Evolutionary conservation across 2,113 vertebrate genomes (phyloP).

Genomic region (Crotalus helleri): DNA sequence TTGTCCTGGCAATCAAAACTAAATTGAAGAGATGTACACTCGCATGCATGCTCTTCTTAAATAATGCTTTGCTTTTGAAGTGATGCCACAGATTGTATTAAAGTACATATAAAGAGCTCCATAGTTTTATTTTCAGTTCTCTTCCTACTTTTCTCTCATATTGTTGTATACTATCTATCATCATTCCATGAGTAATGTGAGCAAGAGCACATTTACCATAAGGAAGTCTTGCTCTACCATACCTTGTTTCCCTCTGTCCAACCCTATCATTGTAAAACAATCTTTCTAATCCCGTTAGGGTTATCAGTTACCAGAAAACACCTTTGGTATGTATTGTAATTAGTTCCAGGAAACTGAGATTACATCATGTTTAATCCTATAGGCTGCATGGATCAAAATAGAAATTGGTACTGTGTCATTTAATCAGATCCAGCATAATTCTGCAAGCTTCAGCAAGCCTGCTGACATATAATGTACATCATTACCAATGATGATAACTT

Average conservation of each 20-base stretch:
- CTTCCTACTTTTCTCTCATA: not conserved
- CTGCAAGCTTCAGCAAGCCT: not conserved
- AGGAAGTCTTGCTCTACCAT: rapidly evolving
- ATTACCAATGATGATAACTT: not conserved
- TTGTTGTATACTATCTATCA: not conserved
- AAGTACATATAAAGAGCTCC: not conserved
- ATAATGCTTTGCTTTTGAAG: not conserved
- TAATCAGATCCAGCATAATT: not conserved
- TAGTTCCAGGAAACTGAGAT: not conserved
- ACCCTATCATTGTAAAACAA: not conserved
- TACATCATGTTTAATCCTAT: not conserved
- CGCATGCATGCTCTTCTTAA: not conserved
- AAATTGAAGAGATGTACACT: not conserved
- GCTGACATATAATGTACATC: rapidly evolving
- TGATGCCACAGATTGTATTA: not conserved
- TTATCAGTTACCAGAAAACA: not conserved
- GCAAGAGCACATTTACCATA: not conserved
- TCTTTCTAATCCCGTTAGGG: not conserved
- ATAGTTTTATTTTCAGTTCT: not conserved
- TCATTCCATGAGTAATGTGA: not conserved
- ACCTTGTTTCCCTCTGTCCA: not conserved
- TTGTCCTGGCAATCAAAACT: not conserved
- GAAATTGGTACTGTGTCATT: not conserved
- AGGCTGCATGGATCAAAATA: not conserved
- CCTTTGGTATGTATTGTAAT: not conserved